Conservation (phyloP, 2,797 vertebrate species). For the Onychomys leucogaster region DNA sequence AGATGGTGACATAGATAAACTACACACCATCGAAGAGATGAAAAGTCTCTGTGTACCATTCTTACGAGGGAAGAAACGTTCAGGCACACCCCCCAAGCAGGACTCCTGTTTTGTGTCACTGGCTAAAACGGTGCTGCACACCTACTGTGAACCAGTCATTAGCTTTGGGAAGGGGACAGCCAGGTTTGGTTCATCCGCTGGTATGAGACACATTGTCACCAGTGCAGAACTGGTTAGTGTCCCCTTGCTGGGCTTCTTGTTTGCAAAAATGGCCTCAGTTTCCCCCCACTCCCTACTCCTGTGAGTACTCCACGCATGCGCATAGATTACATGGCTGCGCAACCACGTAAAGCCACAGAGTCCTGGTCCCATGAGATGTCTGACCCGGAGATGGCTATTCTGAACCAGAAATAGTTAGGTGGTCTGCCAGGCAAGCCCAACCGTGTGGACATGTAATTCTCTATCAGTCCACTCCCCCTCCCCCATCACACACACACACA, state of each 20-base stretch:
- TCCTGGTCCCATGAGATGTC: too few species aligned
- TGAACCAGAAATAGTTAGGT: too few species aligned
- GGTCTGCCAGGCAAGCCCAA: too few species aligned
- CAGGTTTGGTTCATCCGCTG: background rate
- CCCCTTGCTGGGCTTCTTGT: too few species aligned
- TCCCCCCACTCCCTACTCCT: too few species aligned
- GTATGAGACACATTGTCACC: background rate
- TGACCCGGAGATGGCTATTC: too few species aligned
- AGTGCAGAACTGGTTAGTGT: too few species aligned
- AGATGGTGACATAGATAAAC: too few species aligned
- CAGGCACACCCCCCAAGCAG: background rate
- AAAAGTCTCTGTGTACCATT: background rate
- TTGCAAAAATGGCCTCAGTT: background rate
- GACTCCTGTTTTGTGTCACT: background rate
- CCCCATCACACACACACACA: background rate
- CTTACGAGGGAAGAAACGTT: background rate
- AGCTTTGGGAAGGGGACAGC: background rate
- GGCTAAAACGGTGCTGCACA: background rate
- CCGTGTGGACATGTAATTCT: too few species aligned
- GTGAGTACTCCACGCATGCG: too few species aligned
- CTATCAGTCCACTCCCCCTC: rapidly evolving
- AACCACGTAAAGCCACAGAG: too few species aligned
- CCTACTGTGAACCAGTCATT: background rate
- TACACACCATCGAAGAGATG: background rate
- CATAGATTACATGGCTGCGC: too few species aligned